phyloP scores from a whole-genome alignment of 2,113 vertebrate genomes.

The Chamaea fasciata region DNA sequence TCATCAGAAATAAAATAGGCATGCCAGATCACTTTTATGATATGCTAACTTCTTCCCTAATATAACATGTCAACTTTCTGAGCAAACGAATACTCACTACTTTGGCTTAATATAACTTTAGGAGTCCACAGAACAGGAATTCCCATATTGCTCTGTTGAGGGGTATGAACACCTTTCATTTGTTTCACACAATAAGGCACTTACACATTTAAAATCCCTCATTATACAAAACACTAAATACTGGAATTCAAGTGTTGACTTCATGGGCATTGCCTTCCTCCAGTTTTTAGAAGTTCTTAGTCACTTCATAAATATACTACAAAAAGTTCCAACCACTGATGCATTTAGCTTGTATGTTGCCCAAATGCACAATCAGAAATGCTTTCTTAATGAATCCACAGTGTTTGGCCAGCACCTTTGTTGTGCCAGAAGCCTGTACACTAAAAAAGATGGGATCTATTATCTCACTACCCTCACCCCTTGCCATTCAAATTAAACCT shows the following conservation, averaged over 20 bases:
- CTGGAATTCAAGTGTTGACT: background rate
- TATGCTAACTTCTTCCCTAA: background rate
- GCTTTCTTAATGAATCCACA: background rate
- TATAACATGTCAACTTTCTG: background rate
- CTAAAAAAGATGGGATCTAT: background rate
- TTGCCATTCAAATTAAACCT: background rate
- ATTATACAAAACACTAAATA: constrained; percentile 36
- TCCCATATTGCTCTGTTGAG: constrained; percentile 44
- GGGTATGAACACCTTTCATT: background rate
- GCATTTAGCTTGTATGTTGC: background rate
- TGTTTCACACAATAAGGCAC: constrained; percentile 70
- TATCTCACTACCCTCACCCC: background rate
- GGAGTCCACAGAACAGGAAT: constrained; percentile 9
- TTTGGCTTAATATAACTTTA: background rate
- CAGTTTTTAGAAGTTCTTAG: background rate
- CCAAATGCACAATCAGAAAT: background rate
- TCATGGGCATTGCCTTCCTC: background rate
- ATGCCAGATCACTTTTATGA: background rate
- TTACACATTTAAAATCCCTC: constrained; percentile 45
- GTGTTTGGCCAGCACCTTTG: background rate
- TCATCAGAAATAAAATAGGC: background rate
- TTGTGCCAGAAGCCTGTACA: background rate
- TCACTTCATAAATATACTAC: background rate
- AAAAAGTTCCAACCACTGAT: background rate
- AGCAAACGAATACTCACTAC: background rate